Percentiles rank a stretch among this genome's conserved stretches.
Evolutionary conservation across 2,113 vertebrate genomes (phyloP).

Genomic region (Phaethon lepturus): DNA sequence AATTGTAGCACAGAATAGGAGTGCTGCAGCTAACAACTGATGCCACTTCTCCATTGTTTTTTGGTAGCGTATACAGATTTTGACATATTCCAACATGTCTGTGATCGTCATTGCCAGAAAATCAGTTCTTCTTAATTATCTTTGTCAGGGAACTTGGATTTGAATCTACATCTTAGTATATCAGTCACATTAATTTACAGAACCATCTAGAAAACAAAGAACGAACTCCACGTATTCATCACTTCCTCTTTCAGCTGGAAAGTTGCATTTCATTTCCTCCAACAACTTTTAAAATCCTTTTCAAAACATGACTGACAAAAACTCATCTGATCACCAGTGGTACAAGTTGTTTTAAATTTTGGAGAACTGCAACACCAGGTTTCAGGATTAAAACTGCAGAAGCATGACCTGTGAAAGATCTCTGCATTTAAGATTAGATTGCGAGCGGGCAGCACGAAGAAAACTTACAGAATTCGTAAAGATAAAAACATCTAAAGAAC

Average conservation of each 20-base stretch:
- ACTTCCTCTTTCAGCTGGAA: neutral
- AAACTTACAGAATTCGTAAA: neutral
- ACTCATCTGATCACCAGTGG: neutral
- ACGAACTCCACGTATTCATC: neutral
- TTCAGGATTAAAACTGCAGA: neutral
- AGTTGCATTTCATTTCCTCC: neutral
- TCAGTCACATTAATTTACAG: neutral
- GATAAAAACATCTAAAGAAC: neutral
- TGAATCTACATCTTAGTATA: neutral
- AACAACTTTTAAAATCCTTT: neutral
- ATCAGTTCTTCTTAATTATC: neutral
- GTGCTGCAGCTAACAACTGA: neutral
- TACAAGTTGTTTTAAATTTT: accelerated
- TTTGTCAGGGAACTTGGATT: neutral
- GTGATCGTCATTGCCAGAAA: neutral
- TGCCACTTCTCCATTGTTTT: neutral
- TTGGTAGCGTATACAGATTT: neutral
- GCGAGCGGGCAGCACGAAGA: neutral
- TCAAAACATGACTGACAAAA: neutral
- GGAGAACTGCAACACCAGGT: neutral
- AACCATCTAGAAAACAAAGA: neutral
- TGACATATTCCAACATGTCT: neutral
- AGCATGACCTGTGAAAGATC: neutral
- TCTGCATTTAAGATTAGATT: neutral
- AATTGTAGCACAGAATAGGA: neutral